Percentiles rank a stretch among this genome's conserved stretches.
Evolutionary conservation across 2,797 vertebrate species (phyloP).

Genomic region (Nasua narica): DNA sequence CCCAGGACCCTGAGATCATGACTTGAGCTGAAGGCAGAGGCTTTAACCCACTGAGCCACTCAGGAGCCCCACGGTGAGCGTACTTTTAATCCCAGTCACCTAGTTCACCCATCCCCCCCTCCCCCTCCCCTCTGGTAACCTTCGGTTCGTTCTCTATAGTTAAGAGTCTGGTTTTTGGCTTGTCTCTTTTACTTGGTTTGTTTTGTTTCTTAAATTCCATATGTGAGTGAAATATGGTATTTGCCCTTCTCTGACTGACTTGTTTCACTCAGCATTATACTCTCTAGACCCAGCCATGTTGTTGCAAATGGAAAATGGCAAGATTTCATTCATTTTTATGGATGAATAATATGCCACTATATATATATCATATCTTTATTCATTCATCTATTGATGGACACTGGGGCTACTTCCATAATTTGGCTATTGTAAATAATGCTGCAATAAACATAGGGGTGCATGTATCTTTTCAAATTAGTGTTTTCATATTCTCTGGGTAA

Average conservation of each 20-base stretch:
- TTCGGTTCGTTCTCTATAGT: too few relatives aligned
- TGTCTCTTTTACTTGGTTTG: not conserved
- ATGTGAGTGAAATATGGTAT: not conserved
- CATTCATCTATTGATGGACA: not conserved
- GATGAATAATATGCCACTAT: not conserved
- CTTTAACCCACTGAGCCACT: too few relatives aligned
- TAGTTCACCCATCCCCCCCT: too few relatives aligned
- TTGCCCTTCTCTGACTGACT: not conserved
- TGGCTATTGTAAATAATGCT: not conserved
- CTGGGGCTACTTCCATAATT: not conserved
- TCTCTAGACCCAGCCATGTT: not conserved
- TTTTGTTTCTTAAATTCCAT: not conserved
- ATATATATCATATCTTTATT: not conserved
- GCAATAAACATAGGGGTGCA: not conserved
- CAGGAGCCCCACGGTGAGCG: too few relatives aligned
- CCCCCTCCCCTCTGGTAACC: too few relatives aligned
- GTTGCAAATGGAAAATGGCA: not conserved
- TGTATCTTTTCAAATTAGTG: not conserved
- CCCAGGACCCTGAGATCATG: too few relatives aligned
- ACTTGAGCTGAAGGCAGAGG: too few relatives aligned
- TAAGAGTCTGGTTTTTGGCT: too few relatives aligned
- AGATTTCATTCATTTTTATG: not conserved
- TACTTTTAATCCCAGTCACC: too few relatives aligned
- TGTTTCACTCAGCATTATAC: not conserved
- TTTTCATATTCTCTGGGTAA: not conserved